Conservation (phyloP, 1,140 invertebrate genomes). For the Pinna nobilis region DNA sequence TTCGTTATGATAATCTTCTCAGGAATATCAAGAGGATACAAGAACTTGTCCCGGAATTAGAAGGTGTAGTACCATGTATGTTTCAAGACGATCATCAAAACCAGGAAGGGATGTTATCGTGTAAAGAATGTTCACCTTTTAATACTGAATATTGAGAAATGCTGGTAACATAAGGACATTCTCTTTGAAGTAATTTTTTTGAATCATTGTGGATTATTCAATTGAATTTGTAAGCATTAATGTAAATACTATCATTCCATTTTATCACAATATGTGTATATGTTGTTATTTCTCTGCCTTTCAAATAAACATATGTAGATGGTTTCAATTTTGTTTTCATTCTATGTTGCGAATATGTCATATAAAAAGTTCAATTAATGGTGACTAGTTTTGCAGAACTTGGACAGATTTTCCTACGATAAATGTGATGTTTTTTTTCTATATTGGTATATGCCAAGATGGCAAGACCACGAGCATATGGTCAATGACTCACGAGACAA, state of each 20-base stretch:
- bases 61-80: not conserved
- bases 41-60: conserved; percentile 18
- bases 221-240: not conserved
- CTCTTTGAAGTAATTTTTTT: not conserved
- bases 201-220: not conserved
- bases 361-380: not conserved
- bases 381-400: not conserved
- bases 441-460: too few relatives aligned
- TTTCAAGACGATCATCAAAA: not conserved
- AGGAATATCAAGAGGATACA: not conserved
- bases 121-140: conserved; percentile 8
- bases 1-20: not conserved
- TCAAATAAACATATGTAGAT: not conserved
- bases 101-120: not conserved
- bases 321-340: too few relatives aligned
- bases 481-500: not conserved
- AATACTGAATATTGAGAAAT: not conserved
- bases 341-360: too few relatives aligned
- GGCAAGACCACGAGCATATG: not conserved
- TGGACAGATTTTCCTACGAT: too few relatives aligned
- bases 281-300: not conserved
- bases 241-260: not conserved
- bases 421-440: too few relatives aligned
- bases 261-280: not conserved
- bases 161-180: not conserved